Evolutionary conservation across 23 tunicate genomes (phyloP), one percentile per base, ranked within the genome.

Genomic region (Aplidium turbinatum): DNA sequence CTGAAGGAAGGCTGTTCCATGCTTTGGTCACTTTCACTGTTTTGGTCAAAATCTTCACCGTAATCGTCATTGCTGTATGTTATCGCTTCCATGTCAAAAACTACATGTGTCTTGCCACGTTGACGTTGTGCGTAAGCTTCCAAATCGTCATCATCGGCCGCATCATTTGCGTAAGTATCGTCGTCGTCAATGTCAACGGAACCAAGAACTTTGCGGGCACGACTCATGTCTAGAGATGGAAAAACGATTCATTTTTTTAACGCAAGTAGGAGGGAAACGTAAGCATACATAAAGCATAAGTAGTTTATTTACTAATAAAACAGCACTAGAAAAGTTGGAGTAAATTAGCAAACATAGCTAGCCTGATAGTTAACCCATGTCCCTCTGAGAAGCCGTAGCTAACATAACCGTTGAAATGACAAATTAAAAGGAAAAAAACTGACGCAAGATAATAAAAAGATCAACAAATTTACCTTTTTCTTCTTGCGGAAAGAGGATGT

Each of bases 91-190:
- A 89, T 46, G 58, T 89, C 66, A 46, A 89, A 89, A 34, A 80
- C 85, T 33, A 89, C 96, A 35, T 80, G 74, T 0, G 89, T 83
- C 35, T 76, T 62, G 0, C 96, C 96, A 33, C 89, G 89, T 48
- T 77, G 78, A 31, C 80, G 75, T 25, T 70, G 81, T 47, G 73
- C 78, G 79, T 82, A 88, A 22, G 72, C 66, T 57, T 74, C 82
- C 18, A 79, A 81, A 47, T 83, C 89, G 70, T 77, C 96, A 54
- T 89, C 96, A 35, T 89, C 96, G 20, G 96, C 96, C 1, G 96
- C 96, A 80, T 89, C 96, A 38, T 81, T 88, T 11, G 96, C 96
- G 73, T 88, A 88, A 22, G 68, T 72, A 18, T 80, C 86, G 4
- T 36, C 75, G 45, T 75, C 85, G 30, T 72, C 57, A 53, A 72